phyloP scores from a whole-genome alignment of 2,797 vertebrate genomes.

The Tokudaia muenninki region DNA sequence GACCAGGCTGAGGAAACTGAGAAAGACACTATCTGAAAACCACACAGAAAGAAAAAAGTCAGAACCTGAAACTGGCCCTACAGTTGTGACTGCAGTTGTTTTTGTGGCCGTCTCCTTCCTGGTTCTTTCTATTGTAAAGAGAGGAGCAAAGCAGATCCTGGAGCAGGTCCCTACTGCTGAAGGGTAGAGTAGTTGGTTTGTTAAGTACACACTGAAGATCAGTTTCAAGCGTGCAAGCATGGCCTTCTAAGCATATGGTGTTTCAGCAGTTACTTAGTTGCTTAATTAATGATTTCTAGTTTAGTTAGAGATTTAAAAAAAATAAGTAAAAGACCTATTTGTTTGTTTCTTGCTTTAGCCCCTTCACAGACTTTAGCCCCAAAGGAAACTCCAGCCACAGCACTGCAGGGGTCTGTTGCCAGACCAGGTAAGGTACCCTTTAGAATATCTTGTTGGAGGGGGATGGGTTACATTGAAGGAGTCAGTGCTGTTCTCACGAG shows the following conservation, averaged over 20 bases:
- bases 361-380: slow-evolving; percentile 88
- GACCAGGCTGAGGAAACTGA: neutral
- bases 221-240: slow-evolving; percentile 52
- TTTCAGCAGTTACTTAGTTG: slow-evolving; percentile 50
- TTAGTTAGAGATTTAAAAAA: slow-evolving; percentile 59
- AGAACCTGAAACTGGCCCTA: slow-evolving; percentile 15
- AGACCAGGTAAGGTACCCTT: slow-evolving; percentile 88
- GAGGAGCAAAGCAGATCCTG: neutral
- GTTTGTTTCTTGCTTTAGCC: slow-evolving; percentile 82
- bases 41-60: neutral
- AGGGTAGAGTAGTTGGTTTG: slow-evolving; percentile 14
- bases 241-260: neutral
- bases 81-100: neutral
- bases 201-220: slow-evolving; percentile 36
- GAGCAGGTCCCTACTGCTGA: neutral
- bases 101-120: neutral
- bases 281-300: slow-evolving; percentile 55
- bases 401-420: slow-evolving; percentile 88
- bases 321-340: slow-evolving; percentile 76
- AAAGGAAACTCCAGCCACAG: slow-evolving; percentile 88
- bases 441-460: neutral
- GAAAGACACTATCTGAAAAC: neutral
- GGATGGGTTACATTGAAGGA: slow-evolving; percentile 18
- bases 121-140: slow-evolving; percentile 8
- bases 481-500: slow-evolving; percentile 26